Base-by-base conservation (phyloP, 1,140 invertebrate species). In the Apis cerana region DNA sequence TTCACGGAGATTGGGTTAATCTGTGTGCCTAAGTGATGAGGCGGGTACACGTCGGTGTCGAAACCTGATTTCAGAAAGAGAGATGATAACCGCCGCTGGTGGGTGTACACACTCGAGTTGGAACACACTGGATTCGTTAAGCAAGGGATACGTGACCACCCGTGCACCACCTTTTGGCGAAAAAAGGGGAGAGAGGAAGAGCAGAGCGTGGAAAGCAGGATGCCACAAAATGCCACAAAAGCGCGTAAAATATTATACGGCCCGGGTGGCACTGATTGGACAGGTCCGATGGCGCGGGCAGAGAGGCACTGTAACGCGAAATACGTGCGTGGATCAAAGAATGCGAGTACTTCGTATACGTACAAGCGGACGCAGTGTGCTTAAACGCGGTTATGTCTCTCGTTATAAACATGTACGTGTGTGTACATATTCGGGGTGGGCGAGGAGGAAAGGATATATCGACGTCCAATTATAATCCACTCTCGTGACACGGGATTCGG, bases 1-100 rank as follows among this genome's bases (percentile, higher is more conserved):
- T 89, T 87, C 85, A 88, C 88, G 87, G 85, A 89, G 89, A 87
- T 87, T 91, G 85, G 85, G 87, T 89, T 91, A 91, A 90, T 74
- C 83, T 75, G 70, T 74, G 80, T 62, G 85, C 80, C 62, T 82
- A 68, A 54, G 56, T 21, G 74, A 82, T 15, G 71, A 56, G 78
- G 15, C 4, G 3, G 23, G 59, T 15, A 70, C 75, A 85, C 17
- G 86, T 86, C 68, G 69, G 71, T 54, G 75, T 75, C 64, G 56
- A 56, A 77, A 77, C 74, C 58, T 74, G 85, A 87, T 87, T 87
- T 80, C 76, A 27, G 72, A 56, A 77, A 82, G 79, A 81, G 77
- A 84, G 84, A 86, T 82, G 84, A 86, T 82, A 85, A 85, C 83
- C 74, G 65, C 59, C 2, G 69, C 58, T 61, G 54, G 58, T 67